Evolutionary conservation across 1,140 invertebrate genomes (phyloP), one percentile per base, ranked within the genome.

Genomic region (Telenomus remus): DNA sequence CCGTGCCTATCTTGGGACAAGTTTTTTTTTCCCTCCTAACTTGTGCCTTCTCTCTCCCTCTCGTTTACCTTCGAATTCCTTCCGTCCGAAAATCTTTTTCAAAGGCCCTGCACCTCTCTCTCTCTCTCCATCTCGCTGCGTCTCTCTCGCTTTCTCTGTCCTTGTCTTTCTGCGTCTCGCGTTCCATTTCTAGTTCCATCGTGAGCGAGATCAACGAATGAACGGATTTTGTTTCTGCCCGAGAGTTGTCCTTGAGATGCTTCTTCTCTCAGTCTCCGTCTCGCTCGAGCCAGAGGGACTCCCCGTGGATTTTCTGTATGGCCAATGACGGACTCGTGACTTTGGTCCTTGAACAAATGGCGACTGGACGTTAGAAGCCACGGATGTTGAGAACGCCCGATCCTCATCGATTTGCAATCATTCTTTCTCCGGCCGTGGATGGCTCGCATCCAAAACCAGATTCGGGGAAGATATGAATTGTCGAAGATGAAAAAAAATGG

Each of bases 281-380:
- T 27, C 6, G 1, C 19, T 4, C 9, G n/a, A 39, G 37, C n/a
- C n/a, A 55, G 51, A 39, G 44, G 39, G 76, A 78, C 76, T 78
- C 76, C 76, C 76, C 60, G 76, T 78, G 76, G 76, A 73, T 73
- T 78, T 78, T 73, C 69, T 78, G 51, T 70, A 70, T 43, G 76
- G 69, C 69, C 64, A 73, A 78, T 78, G 76, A 73, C 61, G 70
- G 56, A 61, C 70, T 70, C 60, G 64, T 73, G 64, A 78, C 76
- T 73, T 73, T 69, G 75, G 75, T 77, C 75, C 75, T 77, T 77
- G 75, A 72, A 61, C 59, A 72, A 72, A 72, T 51, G 69, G 64
- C 74, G 48, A 57, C 63, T 46, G 69, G 49, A 61, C 65, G 69
- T 73, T 78, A 78, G 76, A 13, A 50, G 66, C 51, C n/a, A 61